Conservation (phyloP, 2,797 vertebrate species). For the Cyprinella venusta region DNA sequence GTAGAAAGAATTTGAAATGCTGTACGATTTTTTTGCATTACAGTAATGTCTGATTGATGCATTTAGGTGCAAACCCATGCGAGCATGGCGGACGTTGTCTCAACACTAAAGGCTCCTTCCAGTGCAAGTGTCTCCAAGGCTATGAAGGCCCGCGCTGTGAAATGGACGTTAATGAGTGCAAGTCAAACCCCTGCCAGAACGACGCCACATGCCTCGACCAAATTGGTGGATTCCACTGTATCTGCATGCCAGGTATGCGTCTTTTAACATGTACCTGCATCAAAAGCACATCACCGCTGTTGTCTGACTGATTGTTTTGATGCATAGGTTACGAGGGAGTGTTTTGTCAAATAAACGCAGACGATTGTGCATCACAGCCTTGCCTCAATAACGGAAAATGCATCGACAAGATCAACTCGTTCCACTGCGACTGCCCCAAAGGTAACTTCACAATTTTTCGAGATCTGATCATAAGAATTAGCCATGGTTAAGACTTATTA, state of each 20-base stretch:
- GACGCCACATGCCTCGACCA: conserved; percentile 97
- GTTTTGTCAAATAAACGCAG: conserved; percentile 90
- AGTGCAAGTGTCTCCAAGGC: conserved; percentile 92
- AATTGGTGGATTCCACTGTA: conserved; percentile 96
- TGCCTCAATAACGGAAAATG: conserved; percentile 92
- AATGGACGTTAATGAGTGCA: conserved; percentile 95
- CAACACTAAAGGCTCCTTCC: conserved; percentile 96
- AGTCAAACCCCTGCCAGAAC: conserved; percentile 96
- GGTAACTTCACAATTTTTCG: conserved; percentile 83
- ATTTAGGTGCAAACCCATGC: conserved; percentile 92
- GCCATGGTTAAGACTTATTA: neutral
- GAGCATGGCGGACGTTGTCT: conserved; percentile 95
- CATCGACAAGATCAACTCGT: conserved; percentile 93
- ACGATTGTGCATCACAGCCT: conserved; percentile 90
- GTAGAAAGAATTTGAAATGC: neutral
- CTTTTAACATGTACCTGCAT: neutral
- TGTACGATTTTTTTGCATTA: neutral
- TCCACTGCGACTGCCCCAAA: conserved; percentile 90
- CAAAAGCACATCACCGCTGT: neutral
- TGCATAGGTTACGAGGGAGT: conserved; percentile 88
- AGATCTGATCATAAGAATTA: neutral
- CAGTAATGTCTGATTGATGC: conserved; percentile 57
- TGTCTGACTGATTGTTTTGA: conserved; percentile 61
- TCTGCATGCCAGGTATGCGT: conserved; percentile 93
- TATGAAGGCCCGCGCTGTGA: conserved; percentile 95